Conservation (phyloP, 2,113 vertebrate species). For the Okapia johnstoni region DNA sequence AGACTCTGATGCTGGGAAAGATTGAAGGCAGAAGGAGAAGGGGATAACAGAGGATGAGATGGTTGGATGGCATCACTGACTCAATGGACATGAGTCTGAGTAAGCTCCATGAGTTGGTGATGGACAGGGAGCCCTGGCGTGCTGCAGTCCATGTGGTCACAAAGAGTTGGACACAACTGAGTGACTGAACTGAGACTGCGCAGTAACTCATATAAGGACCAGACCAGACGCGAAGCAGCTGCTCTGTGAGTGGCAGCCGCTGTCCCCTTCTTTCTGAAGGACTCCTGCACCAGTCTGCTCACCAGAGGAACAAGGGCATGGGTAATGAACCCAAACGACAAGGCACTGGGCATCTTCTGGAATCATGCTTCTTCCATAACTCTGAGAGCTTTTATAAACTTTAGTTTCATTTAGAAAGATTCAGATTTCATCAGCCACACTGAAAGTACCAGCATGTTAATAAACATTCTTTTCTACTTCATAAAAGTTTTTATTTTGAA, state of each 20-base stretch:
- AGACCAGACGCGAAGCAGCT: accelerated
- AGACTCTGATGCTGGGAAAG: neutral
- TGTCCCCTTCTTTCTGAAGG: neutral
- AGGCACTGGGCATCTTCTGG: neutral
- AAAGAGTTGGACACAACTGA: neutral
- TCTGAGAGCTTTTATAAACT: neutral
- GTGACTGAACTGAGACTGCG: neutral
- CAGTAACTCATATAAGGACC: neutral
- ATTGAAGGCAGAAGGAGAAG: neutral
- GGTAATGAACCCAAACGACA: neutral
- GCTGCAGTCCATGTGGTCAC: neutral
- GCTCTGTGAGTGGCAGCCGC: neutral
- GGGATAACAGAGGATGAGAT: neutral
- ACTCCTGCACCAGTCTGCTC: neutral
- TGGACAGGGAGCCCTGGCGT: neutral
- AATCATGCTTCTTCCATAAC: neutral
- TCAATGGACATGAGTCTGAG: neutral
- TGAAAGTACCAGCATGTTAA: neutral
- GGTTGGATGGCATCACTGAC: neutral
- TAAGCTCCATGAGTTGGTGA: neutral
- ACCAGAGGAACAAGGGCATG: neutral
- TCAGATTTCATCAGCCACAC: neutral
- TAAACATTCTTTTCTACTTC: neutral
- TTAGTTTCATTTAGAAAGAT: neutral
- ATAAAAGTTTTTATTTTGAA: neutral